phyloP scores from a whole-genome alignment of 2,888 invertebrate genomes.

The Epirrhoe alternata region DNA sequence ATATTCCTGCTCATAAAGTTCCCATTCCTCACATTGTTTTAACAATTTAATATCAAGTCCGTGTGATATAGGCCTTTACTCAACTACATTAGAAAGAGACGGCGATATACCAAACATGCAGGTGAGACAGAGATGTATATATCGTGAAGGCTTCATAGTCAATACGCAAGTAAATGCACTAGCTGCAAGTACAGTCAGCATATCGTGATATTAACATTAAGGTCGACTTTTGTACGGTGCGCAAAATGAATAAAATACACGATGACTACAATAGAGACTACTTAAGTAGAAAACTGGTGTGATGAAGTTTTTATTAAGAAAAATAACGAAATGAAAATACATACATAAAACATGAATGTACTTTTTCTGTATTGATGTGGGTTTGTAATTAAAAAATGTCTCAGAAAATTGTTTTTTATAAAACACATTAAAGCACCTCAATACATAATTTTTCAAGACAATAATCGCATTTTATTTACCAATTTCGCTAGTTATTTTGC shows the following conservation, averaged over 20 bases:
- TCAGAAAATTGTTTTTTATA: too few relatives aligned
- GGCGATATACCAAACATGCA: slow-evolving; percentile 43
- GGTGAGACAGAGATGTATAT: slow-evolving; percentile 54
- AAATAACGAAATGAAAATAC: too few relatives aligned
- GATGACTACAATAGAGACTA: too few relatives aligned
- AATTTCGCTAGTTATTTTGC: too few relatives aligned
- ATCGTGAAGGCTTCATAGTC: slow-evolving; percentile 57
- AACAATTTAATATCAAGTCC: slow-evolving; percentile 41
- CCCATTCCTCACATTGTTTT: slow-evolving; percentile 32
- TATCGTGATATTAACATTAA: slow-evolving; percentile 43
- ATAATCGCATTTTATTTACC: too few relatives aligned
- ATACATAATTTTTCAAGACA: too few relatives aligned
- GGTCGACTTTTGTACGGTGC: slow-evolving; percentile 44
- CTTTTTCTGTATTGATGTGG: too few relatives aligned
- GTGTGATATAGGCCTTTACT: slow-evolving; percentile 44
- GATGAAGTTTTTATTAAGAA: too few relatives aligned
- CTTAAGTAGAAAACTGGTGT: too few relatives aligned
- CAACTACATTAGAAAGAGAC: slow-evolving; percentile 47
- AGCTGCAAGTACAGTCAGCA: slow-evolving; percentile 61
- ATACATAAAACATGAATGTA: too few relatives aligned
- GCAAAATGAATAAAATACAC: slow-evolving; percentile 25
- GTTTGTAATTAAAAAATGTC: too few relatives aligned
- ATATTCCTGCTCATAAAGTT: slow-evolving; percentile 15
- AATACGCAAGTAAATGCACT: slow-evolving; percentile 74
- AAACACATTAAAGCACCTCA: too few relatives aligned